Evolutionary conservation across 2,797 vertebrate genomes (phyloP).

Genomic region (Sarcophilus harrisii): DNA sequence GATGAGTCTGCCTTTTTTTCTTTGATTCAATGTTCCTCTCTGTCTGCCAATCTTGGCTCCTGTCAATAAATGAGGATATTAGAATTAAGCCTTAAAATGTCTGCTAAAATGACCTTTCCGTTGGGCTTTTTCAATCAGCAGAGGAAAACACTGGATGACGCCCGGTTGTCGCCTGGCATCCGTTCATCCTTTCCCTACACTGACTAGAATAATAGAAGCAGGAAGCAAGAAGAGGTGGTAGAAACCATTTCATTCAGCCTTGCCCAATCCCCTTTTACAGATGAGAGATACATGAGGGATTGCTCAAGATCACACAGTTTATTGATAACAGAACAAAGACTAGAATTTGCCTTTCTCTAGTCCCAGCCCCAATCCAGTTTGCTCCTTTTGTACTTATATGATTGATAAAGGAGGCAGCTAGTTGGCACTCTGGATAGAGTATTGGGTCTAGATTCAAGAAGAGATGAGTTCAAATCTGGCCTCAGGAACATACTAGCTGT

Average conservation of each 20-base stretch:
- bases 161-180: constrained; percentile 62
- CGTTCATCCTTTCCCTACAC: constrained; percentile 10
- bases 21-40: constrained; percentile 77
- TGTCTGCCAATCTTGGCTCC: constrained; percentile 74
- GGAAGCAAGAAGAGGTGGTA: constrained; percentile 10
- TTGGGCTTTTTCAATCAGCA: constrained; percentile 71
- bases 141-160: constrained; percentile 63
- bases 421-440: background rate
- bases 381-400: background rate
- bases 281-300: constrained; percentile 30
- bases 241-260: constrained; percentile 13
- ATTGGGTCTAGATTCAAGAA: background rate
- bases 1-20: constrained; percentile 70
- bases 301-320: background rate
- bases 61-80: constrained; percentile 78
- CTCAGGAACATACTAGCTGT: background rate
- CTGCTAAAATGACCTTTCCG: constrained; percentile 79
- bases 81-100: constrained; percentile 73
- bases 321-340: background rate
- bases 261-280: constrained; percentile 4
- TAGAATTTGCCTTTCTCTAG: background rate
- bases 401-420: background rate
- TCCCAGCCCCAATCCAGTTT: background rate
- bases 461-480: background rate
- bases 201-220: constrained; percentile 34